Base-by-base conservation (phyloP, 2,113 vertebrate genomes). In the Rousettus leschenaultii region DNA sequence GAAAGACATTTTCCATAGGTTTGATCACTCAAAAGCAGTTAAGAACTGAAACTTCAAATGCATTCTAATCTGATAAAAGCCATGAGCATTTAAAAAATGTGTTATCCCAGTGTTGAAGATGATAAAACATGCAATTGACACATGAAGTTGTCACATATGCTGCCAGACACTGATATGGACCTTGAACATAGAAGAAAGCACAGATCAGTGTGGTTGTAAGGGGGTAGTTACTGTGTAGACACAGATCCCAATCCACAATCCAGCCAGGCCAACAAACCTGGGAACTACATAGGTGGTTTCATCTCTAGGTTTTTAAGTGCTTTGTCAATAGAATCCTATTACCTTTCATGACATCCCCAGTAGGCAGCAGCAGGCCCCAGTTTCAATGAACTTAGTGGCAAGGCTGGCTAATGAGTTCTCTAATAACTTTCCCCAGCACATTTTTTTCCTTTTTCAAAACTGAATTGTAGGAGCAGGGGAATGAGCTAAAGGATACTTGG, bases 11-110 rank as follows among this genome's bases (percentile, higher is more conserved):
- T 97, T 94, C 71, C 71, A 92, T 70, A 63, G 93, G 95, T 92
- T 86, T 94, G 70, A 71, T 95, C 83, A 88, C 80, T 95, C 70
- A 70, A 97, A 95, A 87, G 83, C 90, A 66, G 57, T 71, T 95
- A 89, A 95, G 59, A 35, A 40, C 59, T 30, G 43, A 96, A 95
- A 94, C 35, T 68, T 88, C 95, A 95, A 96, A 66, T 85, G 63
- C 61, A 15, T 85, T 96, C 66, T 77, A 71, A 96, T 85, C 75
- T 77, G 79, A 94, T 75, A 87, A 89, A 90, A 97, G 84, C 59
- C 2, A 1, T 53, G n/a, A 94, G 63, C 83, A 93, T 55, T 59
- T 91, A 55, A 93, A 93, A 75, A 59, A 63, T 14, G 3, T 65
- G 74, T 68, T 91, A 82, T 55, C 45, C 79, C 59, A 55, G 68